Base-by-base conservation (phyloP, 1,140 invertebrate genomes). In the Wasmannia auropunctata region DNA sequence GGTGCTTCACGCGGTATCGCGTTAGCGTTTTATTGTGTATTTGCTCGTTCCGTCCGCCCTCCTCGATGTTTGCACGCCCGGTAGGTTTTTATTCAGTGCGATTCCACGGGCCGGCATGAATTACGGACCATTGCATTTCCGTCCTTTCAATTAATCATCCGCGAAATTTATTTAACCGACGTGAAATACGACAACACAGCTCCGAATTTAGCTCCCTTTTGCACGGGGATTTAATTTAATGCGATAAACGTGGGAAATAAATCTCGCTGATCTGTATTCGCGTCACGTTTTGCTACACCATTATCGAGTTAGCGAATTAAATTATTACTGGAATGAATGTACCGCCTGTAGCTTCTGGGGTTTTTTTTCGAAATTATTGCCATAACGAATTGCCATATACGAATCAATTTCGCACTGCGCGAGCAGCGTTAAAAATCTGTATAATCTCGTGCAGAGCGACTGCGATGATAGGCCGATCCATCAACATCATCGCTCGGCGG, bases 191-290 rank as follows among this genome's bases (percentile, higher is more conserved):
- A 69, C 77, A 60, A 54, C 16, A 62, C 22, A 34, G 10, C n/a
- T n/a, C 34, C 43, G 22, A 80, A 80, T 69, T 54, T 28, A 80
- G 46, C 46, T 40, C 46, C 22, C 43, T 40, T 69, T 54, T 54
- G 14, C 22, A 28, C 31, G 37, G 43, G 22, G 77, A 80, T 80
- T 69, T 37, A 69, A 69, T 69, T 80, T 69, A 80, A 80, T 69
- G 62, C 76, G 76, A 80, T 80, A 49, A 67, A 69, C 76, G 62
- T 37, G 63, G 63, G 31, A 80, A 69, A 69, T 80, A 69, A 80
- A 80, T 80, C 31, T 69, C 22, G 28, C 40, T 40, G 16, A 37
- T 80, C 54, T 69, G 63, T 40, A 80, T 40, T 34, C 63, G 43
- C 14, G 60, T 67, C 43, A 31, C 25, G 40, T 43, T 28, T 65